Conservation (phyloP, 2,797 vertebrate genomes). For the Diplodus sargus region DNA sequence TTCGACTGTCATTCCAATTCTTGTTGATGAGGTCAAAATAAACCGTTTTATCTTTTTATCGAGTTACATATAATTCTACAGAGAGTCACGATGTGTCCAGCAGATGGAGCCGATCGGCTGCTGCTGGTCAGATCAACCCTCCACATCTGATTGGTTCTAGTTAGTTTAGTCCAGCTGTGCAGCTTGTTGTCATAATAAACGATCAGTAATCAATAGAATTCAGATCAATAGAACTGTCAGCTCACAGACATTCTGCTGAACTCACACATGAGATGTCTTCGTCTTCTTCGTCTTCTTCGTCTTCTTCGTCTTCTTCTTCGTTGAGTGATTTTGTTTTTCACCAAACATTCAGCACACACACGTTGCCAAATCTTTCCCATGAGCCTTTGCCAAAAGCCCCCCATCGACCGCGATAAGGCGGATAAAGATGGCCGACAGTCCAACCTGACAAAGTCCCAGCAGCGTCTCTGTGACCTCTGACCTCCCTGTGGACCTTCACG, state of each 20-base stretch:
- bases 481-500: background rate
- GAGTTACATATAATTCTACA: too few relatives aligned
- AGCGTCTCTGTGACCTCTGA: background rate
- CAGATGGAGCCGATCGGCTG: too few relatives aligned
- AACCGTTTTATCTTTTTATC: too few relatives aligned
- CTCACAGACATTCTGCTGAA: background rate
- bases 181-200: too few relatives aligned
- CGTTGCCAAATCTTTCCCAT: background rate
- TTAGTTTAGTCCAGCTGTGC: too few relatives aligned
- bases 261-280: background rate
- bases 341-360: background rate
- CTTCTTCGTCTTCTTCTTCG: background rate
- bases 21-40: too few relatives aligned
- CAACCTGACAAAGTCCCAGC: background rate
- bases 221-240: background rate
- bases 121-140: too few relatives aligned
- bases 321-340: background rate
- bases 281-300: too few relatives aligned
- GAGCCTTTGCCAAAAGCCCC: constrained; percentile 1
- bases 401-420: background rate
- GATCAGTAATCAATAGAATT: background rate
- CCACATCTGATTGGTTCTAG: too few relatives aligned
- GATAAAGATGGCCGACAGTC: background rate
- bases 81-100: too few relatives aligned
- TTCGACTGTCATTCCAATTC: too few relatives aligned